Evolutionary conservation across 2,797 vertebrate species (phyloP), one percentile per base, ranked within the genome.

Genomic region (Parotocinclus haroldoi): DNA sequence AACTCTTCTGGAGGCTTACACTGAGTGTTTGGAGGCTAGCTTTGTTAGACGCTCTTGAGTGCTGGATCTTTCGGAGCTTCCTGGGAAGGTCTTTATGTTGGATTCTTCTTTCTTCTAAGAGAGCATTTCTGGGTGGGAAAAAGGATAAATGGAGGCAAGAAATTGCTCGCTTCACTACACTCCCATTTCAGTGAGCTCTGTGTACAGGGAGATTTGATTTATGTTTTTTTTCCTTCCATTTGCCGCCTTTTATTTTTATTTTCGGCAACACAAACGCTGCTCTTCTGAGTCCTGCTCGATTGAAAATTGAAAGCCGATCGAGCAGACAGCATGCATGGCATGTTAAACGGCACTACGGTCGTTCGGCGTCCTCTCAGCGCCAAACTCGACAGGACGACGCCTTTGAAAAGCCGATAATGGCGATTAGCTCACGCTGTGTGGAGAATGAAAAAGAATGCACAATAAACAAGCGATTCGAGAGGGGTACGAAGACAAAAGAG

Each of bases 371-470:
- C 56, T 56, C 69, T 66, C 66, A 65, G 58, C 68, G 73, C 55
- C 72, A 68, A 66, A 60, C 71, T 27, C 74, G 68, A 66, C 58
- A 16, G 78, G 71, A 66, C 57, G 73, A 68, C 66, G 70, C 74
- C 75, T 81, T 76, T 10, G 56, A 78, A 60, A 59, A 63, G 58
- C 45, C 54, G 58, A 76, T 70, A 68, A 78, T 56, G 71, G 56
- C 69, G 75, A 71, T 74, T 75, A 66, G 69, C 71, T 54, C 79
- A 60, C 44, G 39, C 74, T 73, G 71, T 71, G 77, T 71, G 70
- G 75, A 67, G 66, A 81, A 81, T 68, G 52, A 73, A 84, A 75
- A 66, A 71, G 73, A 79, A 84, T 78, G 83, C 83, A 84, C 84
- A 85, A 88, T 86, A 87, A 54, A 56, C 10, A 39, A 50, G 42